phyloP scores from a whole-genome alignment of 2,113 vertebrate species.

The Nycticryphes semicollaris region DNA sequence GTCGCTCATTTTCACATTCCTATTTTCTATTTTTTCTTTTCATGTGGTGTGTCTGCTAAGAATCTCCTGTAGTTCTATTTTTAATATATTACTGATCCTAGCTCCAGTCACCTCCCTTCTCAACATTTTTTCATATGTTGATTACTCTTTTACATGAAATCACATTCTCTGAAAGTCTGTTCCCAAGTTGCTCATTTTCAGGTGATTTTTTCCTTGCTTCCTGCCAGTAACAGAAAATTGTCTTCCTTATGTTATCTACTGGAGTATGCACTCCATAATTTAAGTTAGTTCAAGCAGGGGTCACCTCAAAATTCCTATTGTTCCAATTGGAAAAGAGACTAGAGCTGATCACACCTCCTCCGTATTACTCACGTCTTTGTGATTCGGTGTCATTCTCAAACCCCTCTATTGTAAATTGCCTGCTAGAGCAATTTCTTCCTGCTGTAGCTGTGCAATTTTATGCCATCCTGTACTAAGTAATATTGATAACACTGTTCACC shows the following conservation, averaged over 20 bases:
- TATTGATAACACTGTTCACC: background rate
- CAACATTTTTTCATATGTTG: background rate
- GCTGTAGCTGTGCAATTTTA: background rate
- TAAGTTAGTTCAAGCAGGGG: background rate
- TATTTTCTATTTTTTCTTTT: background rate
- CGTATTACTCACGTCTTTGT: background rate
- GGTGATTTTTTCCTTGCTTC: background rate
- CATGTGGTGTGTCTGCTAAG: background rate
- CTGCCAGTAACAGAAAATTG: slow-evolving; percentile 20
- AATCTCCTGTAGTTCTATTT: background rate
- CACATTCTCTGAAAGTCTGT: background rate
- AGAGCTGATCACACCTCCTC: background rate
- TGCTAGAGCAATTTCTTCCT: background rate
- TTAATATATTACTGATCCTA: background rate
- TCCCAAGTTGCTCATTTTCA: slow-evolving; percentile 25
- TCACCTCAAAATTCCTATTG: background rate
- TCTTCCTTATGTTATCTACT: background rate
- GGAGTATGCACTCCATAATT: background rate
- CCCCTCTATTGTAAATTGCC: background rate
- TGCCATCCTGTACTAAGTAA: background rate
- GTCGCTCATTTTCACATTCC: background rate
- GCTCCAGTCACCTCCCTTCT: background rate
- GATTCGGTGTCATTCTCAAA: slow-evolving; percentile 15
- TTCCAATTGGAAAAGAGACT: background rate
- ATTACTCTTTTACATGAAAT: slow-evolving; percentile 13